Evolutionary conservation across 2,888 invertebrate genomes (phyloP).

Genomic region (Bibio marci): DNA sequence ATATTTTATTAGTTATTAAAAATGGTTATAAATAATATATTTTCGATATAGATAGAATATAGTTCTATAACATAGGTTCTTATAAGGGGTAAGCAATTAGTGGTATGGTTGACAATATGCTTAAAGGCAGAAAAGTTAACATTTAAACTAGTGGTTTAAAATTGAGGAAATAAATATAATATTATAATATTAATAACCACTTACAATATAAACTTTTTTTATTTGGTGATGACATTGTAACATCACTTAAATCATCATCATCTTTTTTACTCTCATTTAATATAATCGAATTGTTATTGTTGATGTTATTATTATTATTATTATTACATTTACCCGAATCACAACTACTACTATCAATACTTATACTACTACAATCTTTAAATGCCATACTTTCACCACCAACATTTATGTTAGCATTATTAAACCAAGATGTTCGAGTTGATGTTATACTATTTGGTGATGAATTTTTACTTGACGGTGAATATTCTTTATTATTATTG

Average conservation of each 20-base stretch:
- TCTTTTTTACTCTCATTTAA: constrained; percentile 3
- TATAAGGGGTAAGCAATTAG: no score
- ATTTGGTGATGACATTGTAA: constrained; percentile 7
- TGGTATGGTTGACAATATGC: no score
- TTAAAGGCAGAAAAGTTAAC: no score
- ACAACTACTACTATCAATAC: constrained; percentile 35
- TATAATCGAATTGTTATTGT: neutral
- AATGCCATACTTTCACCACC: constrained; percentile 49
- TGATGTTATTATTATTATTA: neutral
- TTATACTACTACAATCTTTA: constrained; percentile 35
- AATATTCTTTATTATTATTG: constrained; percentile 13
- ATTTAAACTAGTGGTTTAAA: no score
- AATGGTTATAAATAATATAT: no score
- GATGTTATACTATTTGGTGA: constrained; percentile 16
- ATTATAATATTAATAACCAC: neutral
- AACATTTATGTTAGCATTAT: constrained; percentile 18
- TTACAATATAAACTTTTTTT: constrained; percentile 9
- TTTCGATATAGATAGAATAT: no score
- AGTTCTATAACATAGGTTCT: no score
- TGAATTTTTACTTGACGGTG: constrained; percentile 19
- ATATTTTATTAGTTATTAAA: no score
- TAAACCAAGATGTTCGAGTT: constrained; percentile 27
- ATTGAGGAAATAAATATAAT: no score
- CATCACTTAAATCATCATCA: constrained; percentile 10
- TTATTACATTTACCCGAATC: neutral